Conservation (phyloP, 2,888 invertebrate species). For the Cephus pulcher region DNA sequence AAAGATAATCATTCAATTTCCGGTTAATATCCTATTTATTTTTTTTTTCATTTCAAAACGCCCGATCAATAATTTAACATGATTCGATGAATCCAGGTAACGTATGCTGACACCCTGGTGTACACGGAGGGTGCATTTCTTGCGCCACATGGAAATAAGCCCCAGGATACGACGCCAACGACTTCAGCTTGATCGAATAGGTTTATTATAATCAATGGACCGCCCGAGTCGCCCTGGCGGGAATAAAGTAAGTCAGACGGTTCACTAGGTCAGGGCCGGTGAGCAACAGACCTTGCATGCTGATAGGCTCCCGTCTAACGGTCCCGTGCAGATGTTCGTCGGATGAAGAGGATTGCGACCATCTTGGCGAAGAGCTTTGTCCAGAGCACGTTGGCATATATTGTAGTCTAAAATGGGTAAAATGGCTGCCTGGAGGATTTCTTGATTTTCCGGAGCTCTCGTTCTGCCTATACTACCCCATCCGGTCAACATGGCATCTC, state of each 20-base stretch:
- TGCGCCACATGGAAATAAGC: conserved; percentile 59
- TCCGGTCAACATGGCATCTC: conserved; percentile 40
- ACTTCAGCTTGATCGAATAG: conserved; percentile 48
- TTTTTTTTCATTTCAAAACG: background rate
- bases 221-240: conserved; percentile 63
- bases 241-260: background rate
- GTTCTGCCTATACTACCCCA: conserved; percentile 47
- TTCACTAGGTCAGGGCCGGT: background rate
- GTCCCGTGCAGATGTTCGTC: conserved; percentile 68
- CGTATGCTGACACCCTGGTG: conserved; percentile 58
- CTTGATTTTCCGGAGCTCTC: conserved; percentile 31
- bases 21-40: background rate
- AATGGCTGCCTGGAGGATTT: conserved; percentile 42
- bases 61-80: conserved; percentile 34
- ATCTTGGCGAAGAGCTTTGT: conserved; percentile 32
- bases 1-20: background rate
- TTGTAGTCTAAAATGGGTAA: conserved; percentile 43
- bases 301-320: conserved; percentile 61
- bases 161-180: conserved; percentile 64
- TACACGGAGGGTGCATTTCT: conserved; percentile 60
- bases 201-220: conserved; percentile 53
- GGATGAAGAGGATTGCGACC: conserved; percentile 46
- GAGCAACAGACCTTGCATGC: conserved; percentile 61
- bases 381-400: conserved; percentile 39
- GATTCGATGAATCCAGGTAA: conserved; percentile 53